Conservation (phyloP, 2,113 vertebrate species). For the Otus sunia region DNA sequence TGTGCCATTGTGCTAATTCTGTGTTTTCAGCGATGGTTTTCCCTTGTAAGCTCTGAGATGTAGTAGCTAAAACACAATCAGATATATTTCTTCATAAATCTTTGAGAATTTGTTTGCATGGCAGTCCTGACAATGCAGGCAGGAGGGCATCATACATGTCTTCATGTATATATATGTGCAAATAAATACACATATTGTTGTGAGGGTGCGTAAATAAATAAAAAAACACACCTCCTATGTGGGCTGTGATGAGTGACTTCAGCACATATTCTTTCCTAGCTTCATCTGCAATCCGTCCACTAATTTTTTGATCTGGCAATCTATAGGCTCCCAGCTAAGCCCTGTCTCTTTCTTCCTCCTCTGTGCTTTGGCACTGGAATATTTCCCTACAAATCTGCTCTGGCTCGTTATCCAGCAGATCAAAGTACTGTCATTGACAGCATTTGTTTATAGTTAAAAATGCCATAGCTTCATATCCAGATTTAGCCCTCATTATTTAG, state of each 20-base stretch:
- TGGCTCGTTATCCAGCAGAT: not conserved
- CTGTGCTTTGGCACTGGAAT: not conserved
- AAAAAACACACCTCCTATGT: not conserved
- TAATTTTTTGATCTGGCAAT: not conserved
- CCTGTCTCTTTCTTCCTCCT: not conserved
- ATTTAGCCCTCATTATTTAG: not conserved
- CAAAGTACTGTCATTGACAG: conserved; percentile 23
- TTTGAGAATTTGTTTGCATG: not conserved
- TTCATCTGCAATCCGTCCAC: not conserved
- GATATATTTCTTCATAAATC: not conserved
- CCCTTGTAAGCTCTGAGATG: not conserved
- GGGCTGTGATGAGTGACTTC: not conserved
- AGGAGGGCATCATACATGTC: not conserved
- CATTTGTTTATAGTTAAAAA: conserved; percentile 53
- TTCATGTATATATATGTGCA: not conserved
- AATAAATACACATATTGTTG: not conserved
- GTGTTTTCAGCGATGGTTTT: not conserved
- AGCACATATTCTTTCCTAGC: not conserved
- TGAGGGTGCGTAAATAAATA: not conserved
- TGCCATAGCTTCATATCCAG: conserved; percentile 30
- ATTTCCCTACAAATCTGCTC: conserved; percentile 13
- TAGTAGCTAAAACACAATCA: not conserved
- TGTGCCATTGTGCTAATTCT: not conserved
- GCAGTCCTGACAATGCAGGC: not conserved
- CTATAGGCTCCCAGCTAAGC: not conserved